These are phyloP conservation scores for Varroa destructor DNA, from an alignment of 1,140 invertebrate species.

Conservation along the genomic window DNA sequence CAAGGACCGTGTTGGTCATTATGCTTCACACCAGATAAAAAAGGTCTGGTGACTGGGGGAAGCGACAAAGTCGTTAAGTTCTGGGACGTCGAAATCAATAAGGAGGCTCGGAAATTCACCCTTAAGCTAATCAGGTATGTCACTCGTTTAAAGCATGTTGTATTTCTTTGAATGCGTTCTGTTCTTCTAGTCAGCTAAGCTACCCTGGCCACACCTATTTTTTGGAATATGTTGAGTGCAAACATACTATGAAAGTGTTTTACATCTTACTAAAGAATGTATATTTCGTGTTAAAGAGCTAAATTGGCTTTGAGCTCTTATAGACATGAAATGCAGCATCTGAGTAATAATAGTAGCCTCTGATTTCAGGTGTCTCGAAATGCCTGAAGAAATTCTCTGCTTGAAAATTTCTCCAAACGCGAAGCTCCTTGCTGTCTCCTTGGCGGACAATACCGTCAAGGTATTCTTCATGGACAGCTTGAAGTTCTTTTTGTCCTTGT, in stretches of 20 bases:
- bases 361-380: conserved; percentile 63
- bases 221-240: background rate
- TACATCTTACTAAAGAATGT: too few relatives aligned
- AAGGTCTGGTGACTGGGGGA: conserved; percentile 68
- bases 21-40: conserved; percentile 54
- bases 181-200: too few relatives aligned
- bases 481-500: conserved; percentile 89
- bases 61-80: conserved; percentile 80
- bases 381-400: conserved; percentile 71
- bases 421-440: conserved; percentile 70
- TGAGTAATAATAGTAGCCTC: conserved; percentile 36
- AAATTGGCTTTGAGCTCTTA: background rate
- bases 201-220: too few relatives aligned
- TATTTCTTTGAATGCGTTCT: too few relatives aligned
- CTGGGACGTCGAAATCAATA: conserved; percentile 78
- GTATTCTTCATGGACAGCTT: conserved; percentile 86
- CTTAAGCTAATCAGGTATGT: conserved; percentile 22
- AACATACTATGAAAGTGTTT: too few relatives aligned
- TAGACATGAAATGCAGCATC: conserved; percentile 54
- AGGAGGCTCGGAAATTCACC: conserved; percentile 40
- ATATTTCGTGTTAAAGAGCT: conserved; percentile 9
- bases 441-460: conserved; percentile 86
- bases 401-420: conserved; percentile 64
- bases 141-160: background rate
- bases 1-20: conserved; percentile 61